Evolutionary conservation across 1,140 invertebrate genomes (phyloP), one percentile per base, ranked within the genome.

Genomic region (Euura lappo): DNA sequence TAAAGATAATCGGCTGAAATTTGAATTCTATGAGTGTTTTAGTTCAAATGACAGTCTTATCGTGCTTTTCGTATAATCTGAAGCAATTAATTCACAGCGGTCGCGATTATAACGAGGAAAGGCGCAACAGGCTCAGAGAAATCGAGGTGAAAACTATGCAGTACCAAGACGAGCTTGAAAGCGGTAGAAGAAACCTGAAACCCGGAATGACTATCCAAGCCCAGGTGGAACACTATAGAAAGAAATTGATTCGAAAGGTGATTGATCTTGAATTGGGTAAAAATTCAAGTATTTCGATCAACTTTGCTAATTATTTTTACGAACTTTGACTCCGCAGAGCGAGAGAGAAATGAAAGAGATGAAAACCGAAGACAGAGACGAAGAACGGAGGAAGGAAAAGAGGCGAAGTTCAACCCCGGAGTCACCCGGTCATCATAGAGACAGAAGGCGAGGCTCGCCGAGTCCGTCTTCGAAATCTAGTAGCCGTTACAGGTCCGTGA

Each of bases 81-180:
- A n/a, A n/a, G n/a, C 8, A 45, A 42, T 6, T 71, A 51, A 71
- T 76, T 77, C 74, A 0, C 46, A 84, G 78, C 65, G 79, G 84
- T 73, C 81, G 90, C 79, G 89, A 90, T 81, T 89, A 84, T 79
- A 90, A 91, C 81, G 93, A 97, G 86, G 93, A 96, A 82, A 91
- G 93, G 77, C 90, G 97, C 60, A 92, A 91, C 75, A 94, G 95
- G 84, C 87, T 99, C 60, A 90, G 97, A 70, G 97, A 98, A 86
- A 96, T 99, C 78, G 97, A 99, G 90, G 88, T 98, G 65, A 97
- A 97, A 89, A 96, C 96, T 11, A 91, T 98, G 88, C 95, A 97
- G 82, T 99, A 98, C 89, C 97, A 98, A 88, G 97, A 99, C 89
- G 97, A 99, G 87, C 85, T 99, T 66, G 97, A 99, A 88, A 93